These are phyloP conservation scores for Hirtodrosophila cameraria DNA, from an alignment of 2,888 invertebrate genomes.

Conservation along the genomic window DNA sequence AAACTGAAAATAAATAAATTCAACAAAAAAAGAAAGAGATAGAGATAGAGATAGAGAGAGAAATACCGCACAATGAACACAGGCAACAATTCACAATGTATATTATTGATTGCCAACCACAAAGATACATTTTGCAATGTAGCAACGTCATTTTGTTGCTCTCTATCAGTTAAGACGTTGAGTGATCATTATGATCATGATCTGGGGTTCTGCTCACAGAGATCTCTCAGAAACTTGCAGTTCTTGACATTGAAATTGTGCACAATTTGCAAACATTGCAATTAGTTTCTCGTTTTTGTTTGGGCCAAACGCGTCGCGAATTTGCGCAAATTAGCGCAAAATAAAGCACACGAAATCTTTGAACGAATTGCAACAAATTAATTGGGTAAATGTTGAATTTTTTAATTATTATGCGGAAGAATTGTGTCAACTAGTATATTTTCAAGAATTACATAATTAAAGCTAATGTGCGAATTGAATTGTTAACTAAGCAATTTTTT, in stretches of 20 bases:
- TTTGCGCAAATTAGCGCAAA: slow-evolving; percentile 37
- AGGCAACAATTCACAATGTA: slow-evolving; percentile 54
- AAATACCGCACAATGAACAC: slow-evolving; percentile 35
- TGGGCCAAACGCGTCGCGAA: slow-evolving; percentile 57
- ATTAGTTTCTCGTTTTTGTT: slow-evolving; percentile 65
- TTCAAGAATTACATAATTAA: slow-evolving; percentile 13
- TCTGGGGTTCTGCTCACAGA: neutral
- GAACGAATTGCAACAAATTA: slow-evolving; percentile 15
- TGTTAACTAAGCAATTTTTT: slow-evolving; percentile 1
- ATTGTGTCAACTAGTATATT: neutral
- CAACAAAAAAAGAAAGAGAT: slow-evolving; percentile 2
- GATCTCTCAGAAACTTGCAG: slow-evolving; percentile 19
- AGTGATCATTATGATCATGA: slow-evolving; percentile 12
- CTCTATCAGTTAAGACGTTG: slow-evolving; percentile 7
- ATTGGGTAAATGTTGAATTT: slow-evolving; percentile 50
- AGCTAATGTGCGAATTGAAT: slow-evolving; percentile 4
- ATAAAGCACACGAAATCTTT: slow-evolving; percentile 21
- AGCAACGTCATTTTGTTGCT: slow-evolving; percentile 3
- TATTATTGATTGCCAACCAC: slow-evolving; percentile 66
- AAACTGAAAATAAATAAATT: slow-evolving; percentile 23
- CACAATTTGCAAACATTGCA: slow-evolving; percentile 45
- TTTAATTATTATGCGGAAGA: too few species aligned
- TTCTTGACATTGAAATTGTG: slow-evolving; percentile 71
- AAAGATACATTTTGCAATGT: slow-evolving; percentile 44
- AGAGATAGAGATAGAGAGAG: slow-evolving; percentile 15